Conservation (phyloP, 2,113 vertebrate species). For the Chionomys nivalis region DNA sequence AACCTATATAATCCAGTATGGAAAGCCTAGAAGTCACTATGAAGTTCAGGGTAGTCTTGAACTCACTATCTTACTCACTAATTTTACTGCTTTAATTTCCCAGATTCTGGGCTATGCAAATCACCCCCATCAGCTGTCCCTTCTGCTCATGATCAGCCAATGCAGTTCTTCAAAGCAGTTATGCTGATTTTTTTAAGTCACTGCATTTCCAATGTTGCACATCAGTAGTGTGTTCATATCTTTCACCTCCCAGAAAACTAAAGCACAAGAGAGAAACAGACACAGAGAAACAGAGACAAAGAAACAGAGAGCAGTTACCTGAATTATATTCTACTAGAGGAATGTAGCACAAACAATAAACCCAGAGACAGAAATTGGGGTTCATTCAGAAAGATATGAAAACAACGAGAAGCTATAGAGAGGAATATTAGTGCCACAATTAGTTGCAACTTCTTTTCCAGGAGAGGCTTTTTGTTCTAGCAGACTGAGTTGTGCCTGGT, state of each 20-base stretch:
- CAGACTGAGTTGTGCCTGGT: not conserved
- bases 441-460: not conserved
- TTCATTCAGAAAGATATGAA: not conserved
- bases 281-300: not conserved
- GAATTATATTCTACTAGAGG: not conserved
- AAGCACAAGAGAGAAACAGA: not conserved
- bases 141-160: not conserved
- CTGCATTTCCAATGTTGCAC: not conserved
- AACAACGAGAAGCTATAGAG: not conserved
- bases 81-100: not conserved
- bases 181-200: not conserved
- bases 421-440: not conserved
- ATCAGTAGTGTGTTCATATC: not conserved
- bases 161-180: not conserved
- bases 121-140: no score
- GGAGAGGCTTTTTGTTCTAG: not conserved
- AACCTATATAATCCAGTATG: not conserved
- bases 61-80: no score
- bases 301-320: not conserved
- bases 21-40: not conserved
- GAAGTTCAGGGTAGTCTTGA: no score
- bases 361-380: no score
- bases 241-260: not conserved
- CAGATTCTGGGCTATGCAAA: not conserved
- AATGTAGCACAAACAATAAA: no score